phyloP scores from a whole-genome alignment of 2,113 vertebrate species.

The Hydropotes inermis region DNA sequence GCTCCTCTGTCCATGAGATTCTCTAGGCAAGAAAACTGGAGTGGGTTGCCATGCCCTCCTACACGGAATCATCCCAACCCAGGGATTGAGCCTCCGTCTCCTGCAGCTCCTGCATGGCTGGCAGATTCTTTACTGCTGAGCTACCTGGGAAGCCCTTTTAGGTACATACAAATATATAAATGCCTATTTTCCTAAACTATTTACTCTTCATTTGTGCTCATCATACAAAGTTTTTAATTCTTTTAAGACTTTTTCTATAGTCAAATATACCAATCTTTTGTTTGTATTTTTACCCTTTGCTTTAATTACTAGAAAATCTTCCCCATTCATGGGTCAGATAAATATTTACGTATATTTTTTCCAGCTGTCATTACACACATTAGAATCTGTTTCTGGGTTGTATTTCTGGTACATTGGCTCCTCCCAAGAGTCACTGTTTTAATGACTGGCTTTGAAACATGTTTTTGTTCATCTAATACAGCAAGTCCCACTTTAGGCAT shows the following conservation, averaged over 20 bases:
- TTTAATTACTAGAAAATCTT: not conserved
- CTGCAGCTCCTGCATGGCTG: not conserved
- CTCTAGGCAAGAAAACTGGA: not conserved
- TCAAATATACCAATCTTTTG: not conserved
- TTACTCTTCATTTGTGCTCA: not conserved
- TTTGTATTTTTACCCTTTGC: not conserved
- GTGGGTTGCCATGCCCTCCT: not conserved
- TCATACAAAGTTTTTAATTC: not conserved
- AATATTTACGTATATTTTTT: not conserved
- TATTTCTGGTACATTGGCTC: accelerated
- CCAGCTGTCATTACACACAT: accelerated
- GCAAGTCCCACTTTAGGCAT: not conserved
- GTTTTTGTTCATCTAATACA: not conserved
- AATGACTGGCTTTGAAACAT: not conserved
- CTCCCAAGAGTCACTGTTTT: not conserved
- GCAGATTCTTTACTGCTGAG: not conserved
- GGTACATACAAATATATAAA: not conserved
- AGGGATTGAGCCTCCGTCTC: accelerated
- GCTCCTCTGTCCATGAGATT: not conserved
- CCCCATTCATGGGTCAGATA: not conserved
- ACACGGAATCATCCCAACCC: not conserved
- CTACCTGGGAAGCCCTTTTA: not conserved
- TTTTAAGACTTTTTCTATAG: not conserved
- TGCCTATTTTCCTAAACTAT: not conserved
- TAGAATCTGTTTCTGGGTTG: not conserved